These are phyloP conservation scores for Amorpha juglandis DNA, from an alignment of 2,888 invertebrate species.

Conservation along the genomic window DNA sequence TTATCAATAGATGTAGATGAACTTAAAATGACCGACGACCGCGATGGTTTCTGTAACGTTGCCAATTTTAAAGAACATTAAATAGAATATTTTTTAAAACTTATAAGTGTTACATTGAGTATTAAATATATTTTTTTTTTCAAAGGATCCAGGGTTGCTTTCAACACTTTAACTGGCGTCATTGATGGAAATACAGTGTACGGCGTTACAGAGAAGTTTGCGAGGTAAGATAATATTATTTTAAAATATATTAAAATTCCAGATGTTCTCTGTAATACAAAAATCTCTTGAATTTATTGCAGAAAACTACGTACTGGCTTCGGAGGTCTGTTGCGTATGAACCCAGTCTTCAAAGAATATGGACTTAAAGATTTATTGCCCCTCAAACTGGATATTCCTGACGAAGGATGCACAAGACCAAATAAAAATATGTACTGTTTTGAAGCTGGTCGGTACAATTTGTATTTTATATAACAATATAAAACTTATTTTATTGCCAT, in stretches of 20 bases:
- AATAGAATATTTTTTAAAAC: background rate
- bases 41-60: no score
- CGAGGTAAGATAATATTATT: constrained; percentile 83
- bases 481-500: no score
- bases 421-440: constrained; percentile 96
- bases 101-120: background rate
- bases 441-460: constrained; percentile 88
- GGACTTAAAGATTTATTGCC: constrained; percentile 95
- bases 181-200: constrained; percentile 96
- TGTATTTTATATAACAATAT: no score
- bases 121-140: constrained; percentile 34
- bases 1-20: no score
- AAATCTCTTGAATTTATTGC: constrained; percentile 37
- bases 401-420: constrained; percentile 95
- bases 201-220: constrained; percentile 92
- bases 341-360: constrained; percentile 93
- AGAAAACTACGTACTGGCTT: constrained; percentile 92
- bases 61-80: background rate
- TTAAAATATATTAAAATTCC: background rate
- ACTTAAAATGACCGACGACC: background rate
- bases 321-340: constrained; percentile 93
- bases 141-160: constrained; percentile 91
- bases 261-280: background rate
- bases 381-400: constrained; percentile 93
- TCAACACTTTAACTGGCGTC: constrained; percentile 93